Evolutionary conservation across 2,113 vertebrate species (phyloP), one percentile per base, ranked within the genome.

Genomic region (Gadus macrocephalus): DNA sequence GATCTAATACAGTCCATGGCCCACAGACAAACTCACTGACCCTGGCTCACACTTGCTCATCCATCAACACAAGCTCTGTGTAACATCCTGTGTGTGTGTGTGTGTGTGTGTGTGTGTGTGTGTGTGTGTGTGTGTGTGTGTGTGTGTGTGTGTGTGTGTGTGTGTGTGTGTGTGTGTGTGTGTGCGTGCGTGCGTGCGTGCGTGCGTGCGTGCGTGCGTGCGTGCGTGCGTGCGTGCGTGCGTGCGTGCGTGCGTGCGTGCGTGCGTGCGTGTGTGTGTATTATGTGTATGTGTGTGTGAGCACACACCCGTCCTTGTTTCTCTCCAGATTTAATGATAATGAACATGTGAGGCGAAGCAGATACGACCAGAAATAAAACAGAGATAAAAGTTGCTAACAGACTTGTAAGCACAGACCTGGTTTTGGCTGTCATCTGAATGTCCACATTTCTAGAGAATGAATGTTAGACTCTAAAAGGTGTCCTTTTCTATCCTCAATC

Each of bases 21-120:
- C 71, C 56, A 69, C 27, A 73, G 78, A 84, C 71, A 78, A 68
- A 71, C 78, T 27, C 69, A 53, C 35, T 78, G 71, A 71, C 78
- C 74, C 83, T 31, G 31, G 61, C 16, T 74, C 60, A 38, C 56
- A 74, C 76, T 17, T 72, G 70, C 62, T 75, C 73, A 78, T 80
- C 68, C 68, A 77, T 87, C 76, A 79, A 60, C 73, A 69, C 59
- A 16, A 42, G 59, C 22, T 35, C 31, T 35, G 31, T 35, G 31
- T 35, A 35, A 35, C 31, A 35, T 35, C 42, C n/a, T 58, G 16
- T 60, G 19, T 53, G 64, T 66, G 27, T 64, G 62, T 17, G 62
- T 64, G 62, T 35, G 28, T 14, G 28, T 64, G 62, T 64, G 62
- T 15, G 17, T 73, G n/a, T 58, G 25, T 49, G 9, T 49, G 42